Conservation (phyloP, 2,113 vertebrate species). For the Chaenogobius annularis region DNA sequence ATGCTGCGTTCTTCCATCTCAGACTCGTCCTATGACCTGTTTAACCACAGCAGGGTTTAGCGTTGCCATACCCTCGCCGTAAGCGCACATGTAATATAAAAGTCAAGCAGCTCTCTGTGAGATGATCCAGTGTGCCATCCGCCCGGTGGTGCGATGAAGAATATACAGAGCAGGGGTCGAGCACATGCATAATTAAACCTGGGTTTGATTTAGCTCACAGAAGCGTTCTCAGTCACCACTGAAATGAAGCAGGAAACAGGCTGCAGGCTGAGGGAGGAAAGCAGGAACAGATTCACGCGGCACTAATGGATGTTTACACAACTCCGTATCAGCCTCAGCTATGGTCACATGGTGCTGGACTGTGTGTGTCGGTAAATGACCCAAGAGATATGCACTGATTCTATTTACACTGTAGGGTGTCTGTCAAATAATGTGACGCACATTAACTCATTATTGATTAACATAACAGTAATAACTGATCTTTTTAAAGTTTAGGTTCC, state of each 20-base stretch:
- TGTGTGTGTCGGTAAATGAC: constrained; percentile 5
- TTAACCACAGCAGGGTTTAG: constrained; percentile 2
- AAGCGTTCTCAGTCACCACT: constrained; percentile 49
- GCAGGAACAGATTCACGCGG: constrained; percentile 54
- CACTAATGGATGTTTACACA: constrained; percentile 78
- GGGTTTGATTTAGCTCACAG: constrained; percentile 58
- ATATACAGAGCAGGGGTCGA: constrained; percentile 39
- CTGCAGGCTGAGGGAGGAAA: constrained; percentile 40
- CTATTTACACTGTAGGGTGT: constrained; percentile 21
- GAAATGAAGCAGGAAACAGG: constrained; percentile 56
- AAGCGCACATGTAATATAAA: constrained; percentile 20
- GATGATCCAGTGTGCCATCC: constrained; percentile 26
- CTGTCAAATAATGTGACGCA: background rate
- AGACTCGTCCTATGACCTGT: constrained; percentile 1
- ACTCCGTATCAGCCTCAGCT: constrained; percentile 57
- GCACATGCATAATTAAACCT: constrained; percentile 57
- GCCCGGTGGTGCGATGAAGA: constrained; percentile 32
- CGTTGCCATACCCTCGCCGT: constrained; percentile 21
- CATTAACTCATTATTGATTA: background rate
- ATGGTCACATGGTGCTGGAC: constrained; percentile 45
- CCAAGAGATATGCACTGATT: constrained; percentile 40
- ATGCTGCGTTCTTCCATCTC: background rate
- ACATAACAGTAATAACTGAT: background rate
- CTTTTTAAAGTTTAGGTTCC: background rate
- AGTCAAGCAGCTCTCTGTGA: constrained; percentile 37